Percentiles rank a stretch among this genome's conserved stretches.
Evolutionary conservation across 2,113 vertebrate genomes (phyloP).

Genomic region (Junco hyemalis): DNA sequence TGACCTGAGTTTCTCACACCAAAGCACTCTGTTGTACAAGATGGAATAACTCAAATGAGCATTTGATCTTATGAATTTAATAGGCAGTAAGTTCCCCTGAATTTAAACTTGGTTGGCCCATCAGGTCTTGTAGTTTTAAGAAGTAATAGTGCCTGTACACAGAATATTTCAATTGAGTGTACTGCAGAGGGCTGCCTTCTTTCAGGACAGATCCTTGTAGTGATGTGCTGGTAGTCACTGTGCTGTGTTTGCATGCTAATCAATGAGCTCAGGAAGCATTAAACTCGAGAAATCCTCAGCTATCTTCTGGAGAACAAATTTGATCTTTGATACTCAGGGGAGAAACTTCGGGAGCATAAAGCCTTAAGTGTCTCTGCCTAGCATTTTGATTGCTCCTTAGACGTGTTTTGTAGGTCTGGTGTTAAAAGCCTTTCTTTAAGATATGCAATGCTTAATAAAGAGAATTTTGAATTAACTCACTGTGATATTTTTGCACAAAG

Average conservation of each 20-base stretch:
- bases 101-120: neutral
- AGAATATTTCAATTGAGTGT: neutral
- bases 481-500: neutral
- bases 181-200: neutral
- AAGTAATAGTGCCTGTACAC: no score
- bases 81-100: neutral
- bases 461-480: neutral
- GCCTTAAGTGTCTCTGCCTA: neutral
- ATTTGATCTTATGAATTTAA: neutral
- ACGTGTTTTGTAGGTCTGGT: neutral
- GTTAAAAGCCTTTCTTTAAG: neutral
- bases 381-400: conserved; percentile 2
- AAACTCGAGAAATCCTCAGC: neutral
- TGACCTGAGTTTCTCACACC: neutral
- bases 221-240: neutral
- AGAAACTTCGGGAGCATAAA: neutral
- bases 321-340: conserved; percentile 36
- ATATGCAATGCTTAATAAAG: neutral
- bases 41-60: neutral
- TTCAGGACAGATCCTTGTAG: neutral
- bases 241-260: conserved; percentile 33
- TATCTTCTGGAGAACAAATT: conserved; percentile 3
- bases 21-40: neutral
- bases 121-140: neutral
- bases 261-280: conserved; percentile 11